Conservation (phyloP, 2,888 invertebrate genomes). For the Willowsia nigromaculata region DNA sequence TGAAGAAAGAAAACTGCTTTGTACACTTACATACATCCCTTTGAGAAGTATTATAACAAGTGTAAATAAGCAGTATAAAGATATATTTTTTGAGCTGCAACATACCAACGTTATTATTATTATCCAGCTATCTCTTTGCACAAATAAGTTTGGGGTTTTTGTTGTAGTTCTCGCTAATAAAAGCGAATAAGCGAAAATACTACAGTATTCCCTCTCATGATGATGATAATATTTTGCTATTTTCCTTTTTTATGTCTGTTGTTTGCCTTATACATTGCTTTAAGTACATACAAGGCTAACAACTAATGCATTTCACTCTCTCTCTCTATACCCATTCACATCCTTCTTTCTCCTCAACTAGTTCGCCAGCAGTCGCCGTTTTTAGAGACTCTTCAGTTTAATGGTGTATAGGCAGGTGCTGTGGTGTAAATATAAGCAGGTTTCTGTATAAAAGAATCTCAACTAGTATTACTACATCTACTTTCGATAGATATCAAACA, state of each 20-base stretch:
- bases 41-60: too few relatives aligned
- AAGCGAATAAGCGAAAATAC: constrained; percentile 30
- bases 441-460: neutral
- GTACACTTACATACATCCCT: too few relatives aligned
- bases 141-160: neutral
- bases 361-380: constrained; percentile 28
- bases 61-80: too few relatives aligned
- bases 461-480: neutral
- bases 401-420: constrained; percentile 20
- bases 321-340: neutral
- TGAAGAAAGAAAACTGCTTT: too few relatives aligned
- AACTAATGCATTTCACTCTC: neutral
- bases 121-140: neutral
- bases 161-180: constrained; percentile 11
- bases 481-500: neutral
- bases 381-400: constrained; percentile 14
- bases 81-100: too few relatives aligned
- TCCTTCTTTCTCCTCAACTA: neutral
- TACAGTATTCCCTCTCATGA: constrained; percentile 36
- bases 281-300: neutral
- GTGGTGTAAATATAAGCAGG: constrained; percentile 4
- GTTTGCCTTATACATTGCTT: neutral
- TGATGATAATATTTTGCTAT: constrained; percentile 54
- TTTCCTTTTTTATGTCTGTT: neutral
- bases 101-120: neutral